Base-by-base conservation (phyloP, 1,140 invertebrate genomes). In the Bombus waltoni region DNA sequence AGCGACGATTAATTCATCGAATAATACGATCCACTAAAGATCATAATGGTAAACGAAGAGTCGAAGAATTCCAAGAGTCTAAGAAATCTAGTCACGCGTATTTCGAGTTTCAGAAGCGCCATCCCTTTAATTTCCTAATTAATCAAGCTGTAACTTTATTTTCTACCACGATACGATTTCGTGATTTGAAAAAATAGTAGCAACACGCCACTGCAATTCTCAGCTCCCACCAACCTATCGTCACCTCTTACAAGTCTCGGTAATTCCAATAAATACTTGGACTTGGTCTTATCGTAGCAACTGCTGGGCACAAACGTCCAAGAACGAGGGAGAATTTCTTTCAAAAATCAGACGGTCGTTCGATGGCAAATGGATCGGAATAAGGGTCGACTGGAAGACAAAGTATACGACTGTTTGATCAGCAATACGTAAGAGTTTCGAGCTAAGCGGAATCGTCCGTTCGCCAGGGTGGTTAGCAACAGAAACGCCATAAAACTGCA, bases 361-460 rank as follows among this genome's bases (percentile, higher is more conserved):
- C 32, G 66, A 1, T 1, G 53, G 68, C 68, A 80, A 85, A 72
- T 80, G 68, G 76, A 62, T 65, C 53, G 83, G 68, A 72, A 80
- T 80, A 85, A 65, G 83, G 53, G 32, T 71, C 53, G 57, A 28
- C 35, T 25, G 66, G 40, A 32, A 62, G 75, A 62, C 76, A 53
- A 53, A 72, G 76, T 80, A 40, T 85, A 80, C 68, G 83, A 80
- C 68, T 65, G 83, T 85, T 85, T 85, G 83, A 85, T 80, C 83
- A 80, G 83, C 83, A 65, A 73, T 85, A 85, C 76, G 76, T 80
- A 85, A 85, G 83, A 85, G 76, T 62, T 42, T 15, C 42, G 22
- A 35, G 68, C 65, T 83, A 71, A 79, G 75, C 66, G 75, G n/a
- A 62, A 59, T 62, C 66, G 82, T 79, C 35, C n/a, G 47, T 79